Base-by-base conservation (phyloP, 2,888 invertebrate species). In the Campaea margaritaria region DNA sequence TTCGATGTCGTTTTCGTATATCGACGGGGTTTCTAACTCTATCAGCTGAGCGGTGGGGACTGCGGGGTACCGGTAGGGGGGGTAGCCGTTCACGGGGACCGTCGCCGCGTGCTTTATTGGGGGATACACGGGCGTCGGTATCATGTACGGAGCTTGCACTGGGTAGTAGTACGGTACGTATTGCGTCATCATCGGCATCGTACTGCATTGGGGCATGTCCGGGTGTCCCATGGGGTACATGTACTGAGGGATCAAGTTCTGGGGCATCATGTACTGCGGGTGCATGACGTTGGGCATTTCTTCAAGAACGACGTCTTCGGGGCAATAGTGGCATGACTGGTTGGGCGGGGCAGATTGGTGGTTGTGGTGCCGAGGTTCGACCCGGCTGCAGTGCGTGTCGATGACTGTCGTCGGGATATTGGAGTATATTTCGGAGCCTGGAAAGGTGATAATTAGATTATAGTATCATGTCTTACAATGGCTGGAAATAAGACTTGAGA, bases 1-100 rank as follows among this genome's bases (percentile, higher is more conserved):
- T 9, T 85, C 58, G 27, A 48, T 39, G 13, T 59, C 85, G 62
- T 89, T 91, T 67, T 91, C 89, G 63, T 89, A 90, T 2, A 83
- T 77, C 0, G 85, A 83, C 0, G 93, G 83, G 3, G 21, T 5
- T 48, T 95, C 95, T 13, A 96, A 71, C 76, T 96, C 96, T 64
- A 96, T 95, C 11, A 96, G 81, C 73, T 95, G 94, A 0, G 88
- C 95, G 0, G 95, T 95, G 0, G 95, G 95, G 9, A 95, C 95
- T 12, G 93, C 68, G 0, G 93, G 86, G 68, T 92, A 93, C 69
- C 89, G 87, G 58, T 89, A 83, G 43, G 84, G 79, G 0, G 90
- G 90, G 73, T 88, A 93, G 0, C 93, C 93, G 62, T 93, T 93
- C 0, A 93, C 74, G 0, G 92, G 87, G 0, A 93, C 81, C 10